Evolutionary conservation across 2,888 invertebrate genomes (phyloP), one percentile per base, ranked within the genome.

Genomic region (Drosophila demipolita): DNA sequence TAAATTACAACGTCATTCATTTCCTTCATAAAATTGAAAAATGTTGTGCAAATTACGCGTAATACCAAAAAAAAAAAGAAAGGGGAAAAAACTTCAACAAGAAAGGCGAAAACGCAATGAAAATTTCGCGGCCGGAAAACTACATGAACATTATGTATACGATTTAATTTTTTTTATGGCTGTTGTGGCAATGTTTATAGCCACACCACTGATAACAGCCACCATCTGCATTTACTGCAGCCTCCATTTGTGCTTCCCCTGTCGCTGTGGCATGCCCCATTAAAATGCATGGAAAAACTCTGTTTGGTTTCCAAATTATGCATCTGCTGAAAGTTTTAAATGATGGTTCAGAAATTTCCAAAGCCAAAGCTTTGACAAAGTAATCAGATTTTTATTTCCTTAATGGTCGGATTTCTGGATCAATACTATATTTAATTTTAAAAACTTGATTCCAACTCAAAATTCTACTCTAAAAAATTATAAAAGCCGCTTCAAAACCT

Each of bases 21-120:
- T 87, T 87, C 87, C 87, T 89, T 62, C 89, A 87, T 90, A 89
- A 87, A 87, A 87, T 90, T 90, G 90, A 90, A 89, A 89, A 90
- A 86, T 88, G 83, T 70, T 89, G 87, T 86, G 81, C 81, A 87
- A 89, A 87, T 89, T 86, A 86, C 87, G 78, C 87, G 87, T 78
- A 86, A 85, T 84, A 78, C 68, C 65, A 71, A 73, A 78, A 71
- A 45, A 36, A 36, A 7, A 36, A 7, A 3, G 7, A 35, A 6
- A 35, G 12, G 1, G 3, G 1, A 45, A 20, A 38, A 23, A 48
- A 63, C 60, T 50, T 49, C 55, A 50, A 35, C 52, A 53, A 35
- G 49, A 58, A 60, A 62, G 40, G 40, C 48, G 76, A 48, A 45
- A 55, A 66, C 69, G 71, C 86, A 73, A 61, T 70, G 83, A 86